Percentiles rank a stretch among this genome's conserved stretches.
Evolutionary conservation across 2,888 invertebrate species (phyloP).

Genomic region (Frankliniella fusca): DNA sequence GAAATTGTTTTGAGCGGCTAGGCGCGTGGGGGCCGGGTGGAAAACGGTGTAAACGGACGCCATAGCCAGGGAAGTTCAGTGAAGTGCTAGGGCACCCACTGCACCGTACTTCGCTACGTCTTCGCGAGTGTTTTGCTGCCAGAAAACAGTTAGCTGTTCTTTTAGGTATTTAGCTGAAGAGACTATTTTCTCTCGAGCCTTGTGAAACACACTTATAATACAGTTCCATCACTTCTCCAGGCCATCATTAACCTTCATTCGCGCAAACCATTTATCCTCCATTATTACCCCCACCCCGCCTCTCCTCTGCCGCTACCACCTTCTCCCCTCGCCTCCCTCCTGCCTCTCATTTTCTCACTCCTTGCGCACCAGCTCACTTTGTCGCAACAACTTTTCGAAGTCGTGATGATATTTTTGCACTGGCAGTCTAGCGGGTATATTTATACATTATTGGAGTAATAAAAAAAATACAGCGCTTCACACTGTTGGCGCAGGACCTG

Average conservation of each 20-base stretch:
- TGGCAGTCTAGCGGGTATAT: too few species aligned
- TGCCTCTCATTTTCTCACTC: background rate
- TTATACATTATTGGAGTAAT: too few species aligned
- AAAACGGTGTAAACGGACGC: background rate
- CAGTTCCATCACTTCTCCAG: background rate
- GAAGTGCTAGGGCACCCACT: too few species aligned
- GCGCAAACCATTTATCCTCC: background rate
- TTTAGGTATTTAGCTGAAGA: too few species aligned
- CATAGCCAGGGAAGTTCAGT: too few species aligned
- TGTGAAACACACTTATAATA: background rate
- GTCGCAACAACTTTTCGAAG: background rate
- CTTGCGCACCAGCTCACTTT: background rate
- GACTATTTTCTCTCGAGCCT: background rate
- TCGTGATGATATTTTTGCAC: background rate
- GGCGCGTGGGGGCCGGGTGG: background rate
- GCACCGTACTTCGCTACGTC: too few species aligned
- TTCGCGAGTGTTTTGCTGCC: too few species aligned
- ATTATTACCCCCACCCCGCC: background rate
- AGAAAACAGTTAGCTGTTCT: too few species aligned
- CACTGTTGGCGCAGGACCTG: too few species aligned
- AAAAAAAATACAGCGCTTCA: too few species aligned
- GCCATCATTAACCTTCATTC: background rate
- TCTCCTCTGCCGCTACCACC: background rate
- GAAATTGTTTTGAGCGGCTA: background rate
- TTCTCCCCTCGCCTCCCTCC: background rate